Evolutionary conservation across 2,888 invertebrate species (phyloP).

Genomic region (Gonocerus acuteangulatus): DNA sequence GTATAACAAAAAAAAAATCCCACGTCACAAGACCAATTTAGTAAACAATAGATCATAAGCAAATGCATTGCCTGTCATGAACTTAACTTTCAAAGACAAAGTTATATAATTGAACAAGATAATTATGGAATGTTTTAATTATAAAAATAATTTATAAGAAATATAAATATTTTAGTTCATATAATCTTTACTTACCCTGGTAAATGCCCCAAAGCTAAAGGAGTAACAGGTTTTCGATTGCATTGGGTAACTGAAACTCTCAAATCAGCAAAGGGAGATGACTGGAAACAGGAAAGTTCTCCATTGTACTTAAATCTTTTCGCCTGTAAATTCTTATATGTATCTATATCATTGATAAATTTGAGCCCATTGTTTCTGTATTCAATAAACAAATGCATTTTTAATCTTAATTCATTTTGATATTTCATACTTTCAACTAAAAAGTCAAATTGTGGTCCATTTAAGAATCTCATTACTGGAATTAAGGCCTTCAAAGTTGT

Average conservation of each 20-base stretch:
- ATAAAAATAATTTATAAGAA: no score
- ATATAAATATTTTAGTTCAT: no score
- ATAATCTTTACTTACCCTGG: slow-evolving; percentile 28
- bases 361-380: slow-evolving; percentile 30
- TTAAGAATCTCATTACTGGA: slow-evolving; percentile 70
- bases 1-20: no score
- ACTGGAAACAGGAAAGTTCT: slow-evolving; percentile 13
- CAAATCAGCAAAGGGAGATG: not conserved
- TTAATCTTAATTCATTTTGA: slow-evolving; percentile 45
- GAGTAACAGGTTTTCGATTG: slow-evolving; percentile 23
- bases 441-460: slow-evolving; percentile 70
- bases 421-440: slow-evolving; percentile 46
- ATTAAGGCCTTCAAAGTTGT: slow-evolving; percentile 53
- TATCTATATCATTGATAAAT: slow-evolving; percentile 27
- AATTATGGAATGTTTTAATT: no score
- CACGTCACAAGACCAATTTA: no score
- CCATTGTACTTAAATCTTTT: slow-evolving; percentile 30
- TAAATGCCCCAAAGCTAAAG: slow-evolving; percentile 32
- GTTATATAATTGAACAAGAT: no score
- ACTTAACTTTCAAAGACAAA: no score
- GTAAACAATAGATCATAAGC: no score
- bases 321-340: slow-evolving; percentile 30
- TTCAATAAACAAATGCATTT: slow-evolving; percentile 30
- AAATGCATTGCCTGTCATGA: no score
- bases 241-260: not conserved